These are phyloP conservation scores for Scaptomyza reducta DNA, from an alignment of 2,888 invertebrate genomes.

Conservation along the genomic window DNA sequence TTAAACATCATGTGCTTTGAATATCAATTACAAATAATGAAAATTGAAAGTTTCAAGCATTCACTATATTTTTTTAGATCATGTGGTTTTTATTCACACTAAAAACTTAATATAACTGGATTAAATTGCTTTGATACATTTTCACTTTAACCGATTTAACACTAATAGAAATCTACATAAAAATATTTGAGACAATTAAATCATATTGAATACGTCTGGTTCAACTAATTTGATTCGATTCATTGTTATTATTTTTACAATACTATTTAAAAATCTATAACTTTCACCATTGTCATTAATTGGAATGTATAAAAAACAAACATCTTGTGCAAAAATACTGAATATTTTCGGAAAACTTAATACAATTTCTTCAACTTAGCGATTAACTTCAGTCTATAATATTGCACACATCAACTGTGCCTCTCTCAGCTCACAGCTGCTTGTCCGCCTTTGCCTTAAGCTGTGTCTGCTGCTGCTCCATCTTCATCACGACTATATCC, in stretches of 20 bases:
- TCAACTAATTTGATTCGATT: conserved; percentile 5
- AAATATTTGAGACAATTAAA: conserved; percentile 16
- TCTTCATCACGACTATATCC: conserved; percentile 55
- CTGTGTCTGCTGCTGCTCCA: conserved; percentile 12
- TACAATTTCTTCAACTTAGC: conserved; percentile 46
- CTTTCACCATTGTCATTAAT: conserved; percentile 5
- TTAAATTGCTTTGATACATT: neutral
- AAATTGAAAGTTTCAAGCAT: neutral
- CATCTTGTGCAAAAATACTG: conserved; percentile 58
- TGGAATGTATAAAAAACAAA: neutral
- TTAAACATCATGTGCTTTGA: neutral
- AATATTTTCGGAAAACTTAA: conserved; percentile 56
- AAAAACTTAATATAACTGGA: neutral
- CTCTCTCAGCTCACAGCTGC: conserved; percentile 38
- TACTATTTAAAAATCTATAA: conserved; percentile 1
- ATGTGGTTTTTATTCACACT: neutral
- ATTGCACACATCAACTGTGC: conserved; percentile 24
- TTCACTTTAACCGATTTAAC: conserved; percentile 3
- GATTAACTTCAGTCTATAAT: conserved; percentile 59
- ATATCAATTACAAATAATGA: too few relatives aligned
- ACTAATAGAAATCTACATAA: conserved; percentile 22
- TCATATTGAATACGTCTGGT: conserved; percentile 8
- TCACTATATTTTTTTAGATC: neutral
- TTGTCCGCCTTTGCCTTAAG: conserved; percentile 40
- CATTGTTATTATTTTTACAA: neutral